Evolutionary conservation across 1,140 invertebrate species (phyloP), one percentile per base, ranked within the genome.

Genomic region (Anastrepha obliqua): DNA sequence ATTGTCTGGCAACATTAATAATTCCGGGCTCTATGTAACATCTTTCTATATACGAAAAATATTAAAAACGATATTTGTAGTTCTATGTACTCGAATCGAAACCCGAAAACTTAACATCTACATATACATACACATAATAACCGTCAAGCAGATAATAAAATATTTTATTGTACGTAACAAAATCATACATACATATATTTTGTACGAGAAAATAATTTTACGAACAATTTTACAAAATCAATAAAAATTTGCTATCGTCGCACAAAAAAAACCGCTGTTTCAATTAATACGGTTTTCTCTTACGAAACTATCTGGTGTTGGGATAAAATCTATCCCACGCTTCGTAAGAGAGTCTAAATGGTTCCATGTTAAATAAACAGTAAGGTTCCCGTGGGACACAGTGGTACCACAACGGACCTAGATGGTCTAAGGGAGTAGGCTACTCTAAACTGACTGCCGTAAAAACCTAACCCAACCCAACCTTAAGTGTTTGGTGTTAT

Each of bases 151-250:
- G 67, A 47, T 74, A 74, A 74, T 44, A 74, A 74, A 74, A 74
- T 74, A 74, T 74, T 74, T 74, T 74, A 74, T 74, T 74, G 67
- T 74, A 74, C 44, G 65, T 81, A 89, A 90, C 90, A 91, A 70
- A 62, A 86, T 39, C 62, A 89, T 87, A 89, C 89, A 88, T 89
- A 89, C 74, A 89, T 87, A 62, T 87, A 88, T 87, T 87, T 39
- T 85, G 87, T 88, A 87, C 87, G 15, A 86, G 20, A 86, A 64
- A 70, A 70, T 67, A 58, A 70, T 70, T 87, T 70, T 87, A 87
- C 55, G 67, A 87, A 87, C 81, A 62, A 87, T 74, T 74, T 74
- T 74, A 74, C 67, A 74, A 42, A 44, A 74, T 47, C 67, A 74
- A 74, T 74, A 74, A 74, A 74, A 74, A 74, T 74, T 74, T 74